Conservation (phyloP, 1,140 invertebrate genomes). For the Antheraea pernyi region DNA sequence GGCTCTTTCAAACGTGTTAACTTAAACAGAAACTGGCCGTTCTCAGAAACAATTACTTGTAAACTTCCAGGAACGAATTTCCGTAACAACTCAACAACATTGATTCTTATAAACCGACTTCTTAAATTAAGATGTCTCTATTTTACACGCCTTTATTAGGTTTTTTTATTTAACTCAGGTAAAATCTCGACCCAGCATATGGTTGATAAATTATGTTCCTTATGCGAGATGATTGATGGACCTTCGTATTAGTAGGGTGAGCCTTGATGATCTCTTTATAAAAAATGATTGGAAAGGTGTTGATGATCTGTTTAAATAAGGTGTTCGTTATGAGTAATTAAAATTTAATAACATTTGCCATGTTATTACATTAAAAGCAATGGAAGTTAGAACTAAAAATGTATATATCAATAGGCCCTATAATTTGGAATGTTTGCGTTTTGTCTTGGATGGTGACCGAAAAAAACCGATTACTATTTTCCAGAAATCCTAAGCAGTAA, state of each 20-base stretch:
- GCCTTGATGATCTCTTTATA: conserved; percentile 35
- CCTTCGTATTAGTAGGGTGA: conserved; percentile 48
- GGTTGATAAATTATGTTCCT: conserved; percentile 52
- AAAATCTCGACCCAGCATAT: conserved; percentile 42
- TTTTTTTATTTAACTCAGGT: conserved; percentile 44
- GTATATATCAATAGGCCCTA: too few relatives aligned
- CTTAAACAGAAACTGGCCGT: conserved; percentile 37
- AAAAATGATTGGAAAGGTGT: conserved; percentile 38
- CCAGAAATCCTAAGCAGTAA: too few relatives aligned
- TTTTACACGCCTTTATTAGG: conserved; percentile 55
- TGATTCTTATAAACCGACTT: conserved; percentile 34
- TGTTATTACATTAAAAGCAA: background rate
- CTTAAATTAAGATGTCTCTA: conserved; percentile 70
- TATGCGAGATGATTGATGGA: conserved; percentile 60
- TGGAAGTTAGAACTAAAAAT: background rate
- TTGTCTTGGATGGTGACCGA: too few relatives aligned
- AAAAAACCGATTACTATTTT: too few relatives aligned
- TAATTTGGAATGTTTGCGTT: too few relatives aligned
- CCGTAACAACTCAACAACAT: conserved; percentile 8
- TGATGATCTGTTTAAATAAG: conserved; percentile 44
- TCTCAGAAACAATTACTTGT: conserved; percentile 24
- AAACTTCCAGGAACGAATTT: conserved; percentile 57
- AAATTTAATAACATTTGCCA: background rate
- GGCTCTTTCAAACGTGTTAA: conserved; percentile 41
- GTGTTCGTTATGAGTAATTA: conserved; percentile 11